phyloP scores from a whole-genome alignment of 2,888 invertebrate genomes.

The Onthophagus sagittarius region DNA sequence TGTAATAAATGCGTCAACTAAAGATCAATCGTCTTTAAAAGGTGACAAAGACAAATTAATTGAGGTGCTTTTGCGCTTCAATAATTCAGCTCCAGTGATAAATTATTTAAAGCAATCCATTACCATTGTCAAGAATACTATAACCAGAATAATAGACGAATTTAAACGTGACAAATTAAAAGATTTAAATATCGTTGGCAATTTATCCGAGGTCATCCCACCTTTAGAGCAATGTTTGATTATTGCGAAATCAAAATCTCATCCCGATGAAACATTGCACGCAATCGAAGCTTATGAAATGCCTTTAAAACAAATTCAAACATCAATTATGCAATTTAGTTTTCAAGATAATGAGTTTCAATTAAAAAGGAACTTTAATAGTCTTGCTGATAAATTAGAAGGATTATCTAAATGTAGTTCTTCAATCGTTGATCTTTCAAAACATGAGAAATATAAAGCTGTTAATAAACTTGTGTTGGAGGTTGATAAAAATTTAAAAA shows the following conservation, averaged over 20 bases:
- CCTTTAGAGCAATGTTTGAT: slow-evolving; percentile 20
- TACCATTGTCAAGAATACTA: neutral
- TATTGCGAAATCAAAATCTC: slow-evolving; percentile 2
- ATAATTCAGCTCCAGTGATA: slow-evolving; percentile 1
- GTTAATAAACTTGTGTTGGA: slow-evolving; percentile 16
- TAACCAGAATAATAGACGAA: slow-evolving; percentile 8
- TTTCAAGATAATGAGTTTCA: slow-evolving; percentile 21
- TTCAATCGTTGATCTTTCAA: neutral
- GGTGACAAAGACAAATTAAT: neutral
- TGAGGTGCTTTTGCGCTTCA: neutral
- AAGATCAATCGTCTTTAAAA: neutral
- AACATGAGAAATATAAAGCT: slow-evolving; percentile 7
- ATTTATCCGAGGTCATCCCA: slow-evolving; percentile 24
- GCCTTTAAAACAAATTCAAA: slow-evolving; percentile 22
- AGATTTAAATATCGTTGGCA: slow-evolving; percentile 24
- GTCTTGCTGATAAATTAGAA: neutral
- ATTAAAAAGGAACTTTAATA: slow-evolving; percentile 10
- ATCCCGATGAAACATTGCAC: slow-evolving; percentile 1
- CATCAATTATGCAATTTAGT: slow-evolving; percentile 21
- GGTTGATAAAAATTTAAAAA: slow-evolving; percentile 10
- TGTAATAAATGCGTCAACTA: neutral
- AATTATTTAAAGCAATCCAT: slow-evolving; percentile 6
- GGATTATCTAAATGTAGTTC: slow-evolving; percentile 7
- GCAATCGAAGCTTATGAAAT: neutral
- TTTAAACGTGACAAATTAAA: slow-evolving; percentile 16